phyloP scores from a whole-genome alignment of 2,797 vertebrate genomes.

The Columba guinea region DNA sequence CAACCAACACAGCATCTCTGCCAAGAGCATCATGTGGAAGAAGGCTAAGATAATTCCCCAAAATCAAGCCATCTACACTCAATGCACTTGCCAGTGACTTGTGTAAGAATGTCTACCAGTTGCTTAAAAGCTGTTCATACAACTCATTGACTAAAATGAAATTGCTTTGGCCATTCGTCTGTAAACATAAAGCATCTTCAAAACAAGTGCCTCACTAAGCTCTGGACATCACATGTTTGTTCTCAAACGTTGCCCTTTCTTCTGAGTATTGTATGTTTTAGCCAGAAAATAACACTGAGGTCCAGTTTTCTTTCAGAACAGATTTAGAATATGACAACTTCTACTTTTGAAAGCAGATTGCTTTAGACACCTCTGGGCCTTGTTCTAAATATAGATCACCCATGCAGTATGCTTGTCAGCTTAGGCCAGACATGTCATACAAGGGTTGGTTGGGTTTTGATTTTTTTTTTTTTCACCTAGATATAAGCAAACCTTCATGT shows the following conservation, averaged over 20 bases:
- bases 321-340: conserved; percentile 20
- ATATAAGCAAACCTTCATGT: background rate
- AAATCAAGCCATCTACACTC: background rate
- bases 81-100: background rate
- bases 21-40: background rate
- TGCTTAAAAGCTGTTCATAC: background rate
- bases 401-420: conserved; percentile 18
- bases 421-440: background rate
- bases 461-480: background rate
- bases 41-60: background rate
- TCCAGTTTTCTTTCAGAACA: conserved; percentile 15
- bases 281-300: background rate
- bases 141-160: background rate
- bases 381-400: conserved; percentile 41
- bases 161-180: background rate
- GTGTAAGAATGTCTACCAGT: background rate
- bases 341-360: conserved; percentile 15
- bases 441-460: background rate
- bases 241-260: background rate
- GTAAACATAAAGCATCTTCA: background rate
- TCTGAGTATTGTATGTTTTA: background rate
- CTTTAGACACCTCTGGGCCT: conserved; percentile 24
- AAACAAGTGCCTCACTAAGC: background rate
- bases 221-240: background rate
- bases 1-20: background rate